Base-by-base conservation (phyloP, 2,797 vertebrate genomes). In the Antennarius maculatus region DNA sequence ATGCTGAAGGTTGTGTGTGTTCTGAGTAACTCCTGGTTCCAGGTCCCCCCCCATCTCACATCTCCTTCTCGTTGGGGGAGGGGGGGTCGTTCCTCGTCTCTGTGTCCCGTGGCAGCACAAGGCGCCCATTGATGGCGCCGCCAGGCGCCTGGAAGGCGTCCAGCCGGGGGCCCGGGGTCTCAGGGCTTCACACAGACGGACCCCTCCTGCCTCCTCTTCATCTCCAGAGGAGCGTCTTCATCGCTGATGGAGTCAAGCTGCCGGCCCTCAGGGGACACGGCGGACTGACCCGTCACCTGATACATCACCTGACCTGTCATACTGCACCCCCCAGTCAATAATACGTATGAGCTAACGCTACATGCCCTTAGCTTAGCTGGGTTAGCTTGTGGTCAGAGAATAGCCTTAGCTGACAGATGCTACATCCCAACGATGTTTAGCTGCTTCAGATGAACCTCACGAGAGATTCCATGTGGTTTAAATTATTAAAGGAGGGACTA, bases 171-270 rank as follows among this genome's bases (percentile, higher is more conserved):
- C 71, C 81, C 16, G 29, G 34, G 55, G 37, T 81, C 66, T 66
- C 77, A 79, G 4, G 53, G 71, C 54, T 74, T 74, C 83, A 59
- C 75, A 87, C 84, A 80, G 81, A 82, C 79, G 60, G 80, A 72
- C 77, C 83, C 83, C 86, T 86, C 76, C 84, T 65, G 86, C 61
- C 47, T 69, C 68, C 87, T 84, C 89, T 90, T 91, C 82, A 87
- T 77, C 75, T 84, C 54, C 23, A 81, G 76, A 72, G 61, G 75
- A 81, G 74, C 79, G 67, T 81, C 78, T 77, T 74, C 70, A 63
- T 23, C 54, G 54, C 57, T 41, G 66, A 41, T 66, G 0, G 49
- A 74, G 92, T 92, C 91, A 92, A 92, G 64, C 82, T 91, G 91
- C 77, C 75, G 15, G 42, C 57, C 60, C 66, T 83, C 79, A 64